Conservation (phyloP, 2,113 vertebrate species). For the Nicator chloris region DNA sequence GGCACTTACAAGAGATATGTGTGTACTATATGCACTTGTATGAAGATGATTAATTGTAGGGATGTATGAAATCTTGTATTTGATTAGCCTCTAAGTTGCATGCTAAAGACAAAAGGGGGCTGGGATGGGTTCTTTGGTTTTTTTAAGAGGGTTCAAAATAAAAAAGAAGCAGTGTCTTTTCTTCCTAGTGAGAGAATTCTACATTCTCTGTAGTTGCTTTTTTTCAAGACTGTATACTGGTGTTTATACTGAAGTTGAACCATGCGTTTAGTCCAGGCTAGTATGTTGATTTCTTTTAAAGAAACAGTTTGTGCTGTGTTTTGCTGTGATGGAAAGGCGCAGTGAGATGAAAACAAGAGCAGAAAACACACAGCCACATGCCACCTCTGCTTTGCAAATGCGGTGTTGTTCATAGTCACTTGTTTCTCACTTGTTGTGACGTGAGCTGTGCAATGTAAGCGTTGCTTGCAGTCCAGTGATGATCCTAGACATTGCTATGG, state of each 20-base stretch:
- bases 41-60: constrained; percentile 42
- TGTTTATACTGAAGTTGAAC: not conserved
- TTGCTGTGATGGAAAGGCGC: not conserved
- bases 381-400: not conserved
- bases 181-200: not conserved
- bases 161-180: not conserved
- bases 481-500: not conserved
- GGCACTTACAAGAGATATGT: constrained; percentile 26
- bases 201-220: not conserved
- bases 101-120: constrained; percentile 5
- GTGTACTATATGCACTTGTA: constrained; percentile 57
- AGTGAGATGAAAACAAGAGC: not conserved
- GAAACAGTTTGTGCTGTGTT: not conserved
- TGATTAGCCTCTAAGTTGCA: constrained; percentile 47
- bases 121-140: not conserved
- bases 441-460: not conserved
- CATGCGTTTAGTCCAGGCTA: not conserved
- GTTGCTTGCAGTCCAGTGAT: not conserved
- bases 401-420: not conserved
- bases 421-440: not conserved
- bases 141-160: not conserved
- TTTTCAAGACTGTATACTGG: not conserved
- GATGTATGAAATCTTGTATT: constrained; percentile 43
- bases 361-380: not conserved
- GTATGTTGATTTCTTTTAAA: not conserved